Evolutionary conservation across 2,797 vertebrate genomes (phyloP), one percentile per base, ranked within the genome.

Genomic region (Allobates femoralis): DNA sequence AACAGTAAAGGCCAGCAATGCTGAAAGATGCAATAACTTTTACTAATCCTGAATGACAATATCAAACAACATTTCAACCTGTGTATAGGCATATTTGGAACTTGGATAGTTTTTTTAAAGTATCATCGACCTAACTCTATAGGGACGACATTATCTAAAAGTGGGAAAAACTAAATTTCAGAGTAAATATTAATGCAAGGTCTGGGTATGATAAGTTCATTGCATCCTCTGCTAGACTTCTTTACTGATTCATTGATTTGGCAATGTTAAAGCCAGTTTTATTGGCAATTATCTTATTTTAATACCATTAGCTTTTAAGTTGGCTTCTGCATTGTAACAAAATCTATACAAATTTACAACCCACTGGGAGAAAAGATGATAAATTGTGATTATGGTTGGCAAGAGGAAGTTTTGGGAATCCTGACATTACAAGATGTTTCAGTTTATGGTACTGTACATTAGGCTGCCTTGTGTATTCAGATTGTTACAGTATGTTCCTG

Each of bases 201-300:
- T 73, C 37, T 46, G 37, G 37, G 37, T 46, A 50, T 41, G 41
- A 73, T 37, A 23, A 46, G 21, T 73, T 73, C 37, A 73, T 73
- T 46, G n/a, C 69, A 50, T 73, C 69, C 69, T 73, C 69, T 50
- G 21, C 69, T 73, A 50, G 37, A 50, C 69, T 73, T 23, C 23
- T 46, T 15, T n/a, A 73, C 69, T 73, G 69, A 73, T 73, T 73
- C 37, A 73, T 73, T 73, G 69, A 73, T 73, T 73, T 73, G 69
- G 69, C 37, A 73, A 46, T 73, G 37, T 50, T 46, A n/a, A 50
- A 73, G 69, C 69, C 37, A 73, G 69, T 73, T 73, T 73, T 73
- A 73, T 73, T 73, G 69, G 69, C 69, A 73, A 73, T 73, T 73
- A 73, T 73, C 69, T n/a, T 73, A 73, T 73, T 73, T 73, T 73